Evolutionary conservation across 2,888 invertebrate species (phyloP), one percentile per base, ranked within the genome.

Genomic region (Phrixothrix hirtus): DNA sequence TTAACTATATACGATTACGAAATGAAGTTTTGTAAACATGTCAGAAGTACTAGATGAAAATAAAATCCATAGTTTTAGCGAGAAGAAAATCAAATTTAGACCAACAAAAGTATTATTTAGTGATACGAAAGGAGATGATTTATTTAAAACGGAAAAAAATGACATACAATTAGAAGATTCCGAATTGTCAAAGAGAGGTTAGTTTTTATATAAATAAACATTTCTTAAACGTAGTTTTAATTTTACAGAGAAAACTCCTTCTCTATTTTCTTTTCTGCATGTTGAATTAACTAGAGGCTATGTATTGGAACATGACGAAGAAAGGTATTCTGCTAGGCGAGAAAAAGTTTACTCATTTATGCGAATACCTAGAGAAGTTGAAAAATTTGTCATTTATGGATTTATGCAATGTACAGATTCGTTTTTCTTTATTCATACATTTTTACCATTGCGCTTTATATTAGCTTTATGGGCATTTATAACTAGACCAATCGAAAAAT

Each of bases 331-430:
- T 14, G 95, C 95, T 1, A 84, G 96, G 59, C 81, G 98, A 51
- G 92, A 97, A 72, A 92, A 95, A 78, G 92, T 98, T 34, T 98
- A 98, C 74, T 94, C 95, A 0, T 98, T 98, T 72, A 89, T 98
- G 80, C 90, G 90, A 78, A 94, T 98, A 71, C 95, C 99, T 1
- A 81, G 88, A 65, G 93, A 97, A 77, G 81, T 93, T 27, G 94
- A 94, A 70, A 89, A 92, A 67, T 95, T 95, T 69, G 91, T 96
- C 87, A 83, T 83, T 1, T 96, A 94, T 78, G 96, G 95, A 21
- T 92, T 95, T 68, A 88, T 95, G 76, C 93, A 93, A 77, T 98
- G 98, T 78, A 88, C 93, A 16, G 99, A 99, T 78, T 96, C 97
- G 12, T 94, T 99, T 76, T 81, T 98, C 43, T 98, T 95, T 80